These are phyloP conservation scores for Hydropsyche tenuis DNA, from an alignment of 1,140 invertebrate genomes.

Conservation along the genomic window DNA sequence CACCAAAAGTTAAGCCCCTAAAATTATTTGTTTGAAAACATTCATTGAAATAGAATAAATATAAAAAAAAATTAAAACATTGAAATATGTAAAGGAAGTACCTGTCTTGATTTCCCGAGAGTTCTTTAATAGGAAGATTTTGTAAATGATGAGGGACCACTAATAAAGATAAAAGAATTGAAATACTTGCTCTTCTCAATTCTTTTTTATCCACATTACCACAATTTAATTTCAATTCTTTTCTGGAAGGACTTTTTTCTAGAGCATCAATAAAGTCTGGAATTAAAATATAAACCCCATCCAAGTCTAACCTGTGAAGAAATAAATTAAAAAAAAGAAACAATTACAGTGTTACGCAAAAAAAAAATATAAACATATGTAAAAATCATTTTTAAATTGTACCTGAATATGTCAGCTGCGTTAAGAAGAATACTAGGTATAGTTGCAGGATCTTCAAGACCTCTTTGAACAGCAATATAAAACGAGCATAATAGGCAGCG, in stretches of 20 bases:
- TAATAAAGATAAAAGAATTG: constrained; percentile 87
- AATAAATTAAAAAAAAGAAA: constrained; percentile 13
- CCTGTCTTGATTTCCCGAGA: constrained; percentile 59
- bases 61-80: neutral
- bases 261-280: constrained; percentile 89
- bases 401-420: constrained; percentile 59
- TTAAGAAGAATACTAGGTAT: constrained; percentile 58
- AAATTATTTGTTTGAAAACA: neutral
- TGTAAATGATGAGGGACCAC: constrained; percentile 91
- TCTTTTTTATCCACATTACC: constrained; percentile 75
- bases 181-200: constrained; percentile 87
- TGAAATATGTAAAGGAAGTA: constrained; percentile 29
- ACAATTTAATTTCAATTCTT: constrained; percentile 72
- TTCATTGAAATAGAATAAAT: constrained; percentile 17
- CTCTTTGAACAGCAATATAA: constrained; percentile 90
- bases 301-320: constrained; percentile 86
- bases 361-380: neutral
- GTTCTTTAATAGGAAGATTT: constrained; percentile 78
- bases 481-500: constrained; percentile 94
- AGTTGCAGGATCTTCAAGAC: constrained; percentile 69
- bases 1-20: constrained; percentile 56
- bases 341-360: neutral
- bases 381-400: neutral
- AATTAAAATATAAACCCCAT: constrained; percentile 90
- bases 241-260: constrained; percentile 85